Base-by-base conservation (phyloP, 2,113 vertebrate genomes). In the Maccullochella peelii region DNA sequence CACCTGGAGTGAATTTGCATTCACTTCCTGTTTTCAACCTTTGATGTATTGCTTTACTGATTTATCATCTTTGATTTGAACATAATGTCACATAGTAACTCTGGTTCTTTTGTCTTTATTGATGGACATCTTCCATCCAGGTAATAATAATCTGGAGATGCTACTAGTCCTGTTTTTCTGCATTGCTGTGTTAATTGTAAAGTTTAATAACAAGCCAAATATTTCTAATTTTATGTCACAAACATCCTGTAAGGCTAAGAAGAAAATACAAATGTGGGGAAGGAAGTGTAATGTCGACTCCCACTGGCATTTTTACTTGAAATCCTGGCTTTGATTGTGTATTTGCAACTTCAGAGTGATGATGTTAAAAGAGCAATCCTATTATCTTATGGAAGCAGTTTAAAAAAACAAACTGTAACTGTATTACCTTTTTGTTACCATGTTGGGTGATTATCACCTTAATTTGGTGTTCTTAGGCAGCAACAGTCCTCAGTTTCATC, bases 401-500 rank as follows among this genome's bases (percentile, higher is more conserved):
- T 21, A 52, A 52, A 52, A 52, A 0, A 50, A 50, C 0, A 5
- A 57, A 57, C 2, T 23, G 50, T 25, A 25, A 77, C 8, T 63
- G 18, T 52, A 16, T 33, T 25, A 38, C 2, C 33, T 27, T 44
- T 44, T 20, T 50, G n/a, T 74, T 49, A 58, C 14, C 11, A 8
- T 30, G 1, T 23, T 70, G 18, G 23, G 33, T 52, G 10, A 77
- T 54, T 81, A 72, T 42, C 65, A 75, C 71, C 15, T 68, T 15
- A 6, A 23, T 59, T n/a, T 38, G 5, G 3, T 49, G 11, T 61
- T 61, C 6, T 21, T 25, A 55, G 21, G 44, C 36, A 42, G 25
- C 10, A 70, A 36, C 30, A 36, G 21, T 33, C 14, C 67, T 65
- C 4, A 54, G 14, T 80, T 76, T 67, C 66, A 72, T 36, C 38